Percentiles rank a stretch among this genome's conserved stretches.
These are phyloP conservation scores for Crocidura indochinensis DNA, from an alignment of 2,797 vertebrate species.

Conservation along the genomic window DNA sequence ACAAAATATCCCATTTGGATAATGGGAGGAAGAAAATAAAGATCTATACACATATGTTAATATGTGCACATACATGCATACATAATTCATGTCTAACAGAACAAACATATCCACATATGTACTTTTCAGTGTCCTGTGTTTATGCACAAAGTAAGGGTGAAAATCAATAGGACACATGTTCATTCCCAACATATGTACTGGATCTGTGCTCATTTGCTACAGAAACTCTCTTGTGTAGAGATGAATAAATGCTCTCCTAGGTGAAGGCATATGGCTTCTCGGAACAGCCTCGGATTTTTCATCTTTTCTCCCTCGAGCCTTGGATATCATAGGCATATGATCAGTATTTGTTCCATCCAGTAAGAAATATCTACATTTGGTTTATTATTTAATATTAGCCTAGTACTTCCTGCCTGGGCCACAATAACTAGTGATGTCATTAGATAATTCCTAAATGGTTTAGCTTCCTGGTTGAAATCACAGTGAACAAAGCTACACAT, in stretches of 20 bases:
- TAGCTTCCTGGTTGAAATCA: not conserved
- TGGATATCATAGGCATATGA: not conserved
- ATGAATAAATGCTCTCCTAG: not conserved
- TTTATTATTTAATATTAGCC: not conserved
- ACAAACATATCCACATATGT: not conserved
- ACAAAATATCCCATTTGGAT: constrained; percentile 8
- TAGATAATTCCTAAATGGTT: not conserved
- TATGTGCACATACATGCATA: not conserved
- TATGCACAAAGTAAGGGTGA: not conserved
- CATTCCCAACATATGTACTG: accelerated
- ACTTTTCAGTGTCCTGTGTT: not conserved
- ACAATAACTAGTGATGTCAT: no score
- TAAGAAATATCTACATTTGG: not conserved
- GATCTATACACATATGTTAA: not conserved
- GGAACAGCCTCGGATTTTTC: not conserved
- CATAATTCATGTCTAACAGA: no score
- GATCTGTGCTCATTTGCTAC: not conserved
- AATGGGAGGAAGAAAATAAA: not conserved
- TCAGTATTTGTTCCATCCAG: not conserved
- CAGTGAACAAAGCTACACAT: no score
- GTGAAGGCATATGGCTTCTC: not conserved
- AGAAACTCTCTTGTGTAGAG: not conserved
- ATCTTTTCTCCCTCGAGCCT: not conserved
- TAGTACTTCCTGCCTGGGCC: not conserved
- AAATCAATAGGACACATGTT: not conserved